Percentiles rank a stretch among this genome's conserved stretches.
Conservation (phyloP, 2,888 invertebrate species). For the Trimorus sp. region DNA sequence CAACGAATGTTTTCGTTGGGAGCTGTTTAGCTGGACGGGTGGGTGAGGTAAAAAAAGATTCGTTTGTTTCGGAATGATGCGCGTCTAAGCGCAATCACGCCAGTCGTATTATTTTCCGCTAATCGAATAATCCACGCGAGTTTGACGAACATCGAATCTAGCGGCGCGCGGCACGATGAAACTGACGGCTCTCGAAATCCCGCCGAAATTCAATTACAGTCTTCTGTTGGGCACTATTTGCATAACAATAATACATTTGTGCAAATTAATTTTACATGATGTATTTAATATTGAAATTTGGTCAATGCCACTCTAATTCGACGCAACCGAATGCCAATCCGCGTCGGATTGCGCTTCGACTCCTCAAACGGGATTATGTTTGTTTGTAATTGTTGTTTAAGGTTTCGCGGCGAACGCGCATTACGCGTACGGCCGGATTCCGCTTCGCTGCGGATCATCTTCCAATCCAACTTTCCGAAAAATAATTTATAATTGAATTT, state of each 20-base stretch:
- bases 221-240: slow-evolving; percentile 48
- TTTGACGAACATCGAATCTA: slow-evolving; percentile 51
- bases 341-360: not conserved
- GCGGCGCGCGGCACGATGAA: slow-evolving; percentile 34
- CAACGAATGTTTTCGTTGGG: no score
- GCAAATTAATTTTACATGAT: slow-evolving; percentile 57
- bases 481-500: no score
- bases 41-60: no score
- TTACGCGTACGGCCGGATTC: no score
- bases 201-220: slow-evolving; percentile 57
- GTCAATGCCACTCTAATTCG: slow-evolving; percentile 27
- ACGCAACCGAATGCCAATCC: not conserved
- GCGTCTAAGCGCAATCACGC: slow-evolving; percentile 45
- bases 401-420: not conserved
- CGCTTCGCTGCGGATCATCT: no score
- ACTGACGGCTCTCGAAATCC: slow-evolving; percentile 51
- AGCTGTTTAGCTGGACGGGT: no score
- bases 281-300: slow-evolving; percentile 57
- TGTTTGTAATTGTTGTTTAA: not conserved
- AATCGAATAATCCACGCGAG: slow-evolving; percentile 50
- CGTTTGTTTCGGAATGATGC: not conserved
- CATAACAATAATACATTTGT: slow-evolving; percentile 57
- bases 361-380: not conserved
- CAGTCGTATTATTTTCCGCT: slow-evolving; percentile 49
- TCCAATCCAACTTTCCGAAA: no score